A percentile compares a stretch with the other conserved stretches of the same genome.
Evolutionary conservation across 2,113 vertebrate species (phyloP).

Genomic region (Nannobrachium achirus): DNA sequence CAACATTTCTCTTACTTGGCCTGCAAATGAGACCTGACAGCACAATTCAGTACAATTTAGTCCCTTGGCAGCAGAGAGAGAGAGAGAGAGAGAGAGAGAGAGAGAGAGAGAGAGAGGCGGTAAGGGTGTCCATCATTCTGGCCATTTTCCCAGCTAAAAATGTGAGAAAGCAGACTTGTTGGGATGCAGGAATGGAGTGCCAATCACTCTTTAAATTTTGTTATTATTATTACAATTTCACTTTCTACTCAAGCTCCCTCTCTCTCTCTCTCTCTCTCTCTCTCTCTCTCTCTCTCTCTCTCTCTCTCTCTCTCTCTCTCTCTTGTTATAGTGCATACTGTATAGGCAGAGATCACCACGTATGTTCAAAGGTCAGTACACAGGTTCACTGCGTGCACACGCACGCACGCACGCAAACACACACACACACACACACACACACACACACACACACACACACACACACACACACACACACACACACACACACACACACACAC

Average conservation of each 20-base stretch:
- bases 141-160: constrained; percentile 73
- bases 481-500: constrained; percentile 2
- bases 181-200: constrained; percentile 31
- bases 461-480: neutral
- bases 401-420: neutral
- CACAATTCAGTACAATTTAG: constrained; percentile 74
- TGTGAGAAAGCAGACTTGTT: constrained; percentile 44
- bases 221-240: constrained; percentile 68
- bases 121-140: constrained; percentile 59
- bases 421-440: neutral
- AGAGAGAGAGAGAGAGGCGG: neutral
- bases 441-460: neutral
- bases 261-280: constrained; percentile 26
- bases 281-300: constrained; percentile 1
- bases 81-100: neutral
- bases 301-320: neutral
- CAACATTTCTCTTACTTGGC: constrained; percentile 34
- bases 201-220: constrained; percentile 63
- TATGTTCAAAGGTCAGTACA: too few species aligned
- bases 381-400: neutral
- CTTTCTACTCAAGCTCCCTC: constrained; percentile 47
- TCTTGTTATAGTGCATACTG: too few species aligned
- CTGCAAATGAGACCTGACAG: constrained; percentile 68
- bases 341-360: too few species aligned
- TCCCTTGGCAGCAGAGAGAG: constrained; percentile 54